Evolutionary conservation across 2,113 vertebrate genomes (phyloP).

Genomic region (Proteles cristata): DNA sequence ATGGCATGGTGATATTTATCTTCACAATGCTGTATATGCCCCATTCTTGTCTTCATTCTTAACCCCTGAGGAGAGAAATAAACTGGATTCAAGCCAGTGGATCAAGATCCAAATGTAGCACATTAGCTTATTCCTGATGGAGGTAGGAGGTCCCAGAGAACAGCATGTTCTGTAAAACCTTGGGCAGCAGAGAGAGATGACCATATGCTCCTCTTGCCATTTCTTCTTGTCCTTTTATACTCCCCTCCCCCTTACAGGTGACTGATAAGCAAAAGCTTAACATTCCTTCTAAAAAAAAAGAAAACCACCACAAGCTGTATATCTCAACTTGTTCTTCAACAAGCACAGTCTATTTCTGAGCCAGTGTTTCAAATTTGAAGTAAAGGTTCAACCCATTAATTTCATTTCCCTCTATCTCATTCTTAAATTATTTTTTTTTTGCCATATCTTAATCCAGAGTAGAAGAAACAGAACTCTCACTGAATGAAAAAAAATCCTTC

Average conservation of each 20-base stretch:
- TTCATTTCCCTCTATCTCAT: background rate
- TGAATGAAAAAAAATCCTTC: background rate
- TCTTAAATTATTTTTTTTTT: background rate
- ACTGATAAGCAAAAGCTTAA: background rate
- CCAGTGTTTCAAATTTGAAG: background rate
- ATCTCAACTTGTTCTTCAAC: background rate
- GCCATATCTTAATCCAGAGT: background rate
- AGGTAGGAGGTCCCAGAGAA: conserved; percentile 43
- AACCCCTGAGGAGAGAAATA: background rate
- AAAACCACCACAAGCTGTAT: background rate
- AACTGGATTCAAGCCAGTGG: conserved; percentile 17
- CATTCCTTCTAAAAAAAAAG: background rate
- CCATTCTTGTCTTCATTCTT: background rate
- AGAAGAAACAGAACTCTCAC: background rate
- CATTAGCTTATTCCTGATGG: conserved; percentile 4
- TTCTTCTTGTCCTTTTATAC: conserved; percentile 39
- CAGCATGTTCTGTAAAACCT: conserved; percentile 31
- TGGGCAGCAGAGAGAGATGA: background rate
- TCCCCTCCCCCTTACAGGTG: background rate
- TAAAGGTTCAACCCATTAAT: background rate
- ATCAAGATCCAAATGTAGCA: conserved; percentile 40
- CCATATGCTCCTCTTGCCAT: conserved; percentile 58
- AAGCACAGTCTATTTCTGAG: background rate
- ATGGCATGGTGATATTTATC: background rate
- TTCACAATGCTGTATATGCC: background rate